Percentiles rank a stretch among this genome's conserved stretches.
phyloP scores from a whole-genome alignment of 1,140 invertebrate genomes.

The Eufriesea mexicana region DNA sequence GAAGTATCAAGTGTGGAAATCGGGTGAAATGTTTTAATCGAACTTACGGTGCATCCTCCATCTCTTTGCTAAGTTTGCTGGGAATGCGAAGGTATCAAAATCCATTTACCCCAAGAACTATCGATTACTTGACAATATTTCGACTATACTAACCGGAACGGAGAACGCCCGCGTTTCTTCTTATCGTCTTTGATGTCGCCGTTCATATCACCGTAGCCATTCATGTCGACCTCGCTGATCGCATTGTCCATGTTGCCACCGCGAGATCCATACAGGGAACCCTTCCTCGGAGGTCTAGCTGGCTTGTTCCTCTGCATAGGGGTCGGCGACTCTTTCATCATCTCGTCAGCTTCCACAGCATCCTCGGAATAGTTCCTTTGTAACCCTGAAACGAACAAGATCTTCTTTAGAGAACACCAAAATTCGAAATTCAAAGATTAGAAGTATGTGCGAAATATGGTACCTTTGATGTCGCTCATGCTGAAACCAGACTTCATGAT shows the following conservation, averaged over 20 bases:
- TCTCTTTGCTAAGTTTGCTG: slow-evolving; percentile 79
- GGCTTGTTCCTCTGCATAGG: slow-evolving; percentile 84
- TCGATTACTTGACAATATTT: neutral
- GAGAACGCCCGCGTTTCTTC: slow-evolving; percentile 93
- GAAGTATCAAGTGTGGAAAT: too few species aligned
- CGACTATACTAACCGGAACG: slow-evolving; percentile 88
- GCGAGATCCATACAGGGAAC: slow-evolving; percentile 83
- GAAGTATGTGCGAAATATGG: neutral
- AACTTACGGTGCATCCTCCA: slow-evolving; percentile 77
- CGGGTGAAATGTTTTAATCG: neutral
- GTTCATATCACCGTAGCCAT: slow-evolving; percentile 84
- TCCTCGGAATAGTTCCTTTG: slow-evolving; percentile 93
- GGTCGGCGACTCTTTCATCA: slow-evolving; percentile 82
- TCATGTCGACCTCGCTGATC: slow-evolving; percentile 89
- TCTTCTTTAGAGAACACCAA: neutral
- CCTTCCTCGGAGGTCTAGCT: slow-evolving; percentile 88
- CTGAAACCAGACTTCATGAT: slow-evolving; percentile 96
- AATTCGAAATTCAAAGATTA: too few species aligned
- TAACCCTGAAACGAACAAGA: slow-evolving; percentile 83
- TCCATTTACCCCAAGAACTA: slow-evolving; percentile 10
- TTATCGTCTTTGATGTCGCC: slow-evolving; percentile 87
- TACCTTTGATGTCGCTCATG: slow-evolving; percentile 96
- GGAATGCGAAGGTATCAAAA: slow-evolving; percentile 54
- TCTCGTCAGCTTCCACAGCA: slow-evolving; percentile 88
- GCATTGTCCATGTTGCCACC: slow-evolving; percentile 86